Percentiles rank a stretch among this genome's conserved stretches.
Evolutionary conservation across 2,113 vertebrate species (phyloP).

Genomic region (Dermatemys mawii): DNA sequence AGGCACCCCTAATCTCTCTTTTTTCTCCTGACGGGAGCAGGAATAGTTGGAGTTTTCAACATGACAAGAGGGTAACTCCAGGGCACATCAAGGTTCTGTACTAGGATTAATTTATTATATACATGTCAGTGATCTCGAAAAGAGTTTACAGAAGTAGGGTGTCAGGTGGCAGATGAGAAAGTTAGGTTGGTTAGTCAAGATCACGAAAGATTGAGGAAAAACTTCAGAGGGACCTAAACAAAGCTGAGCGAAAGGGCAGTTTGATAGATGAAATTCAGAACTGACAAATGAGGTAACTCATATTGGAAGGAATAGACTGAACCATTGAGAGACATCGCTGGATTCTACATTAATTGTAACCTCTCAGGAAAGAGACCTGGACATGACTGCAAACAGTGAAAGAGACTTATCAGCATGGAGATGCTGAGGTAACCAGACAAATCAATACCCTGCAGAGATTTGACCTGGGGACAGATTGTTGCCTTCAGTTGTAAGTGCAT

Average conservation of each 20-base stretch:
- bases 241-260: background rate
- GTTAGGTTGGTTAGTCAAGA: background rate
- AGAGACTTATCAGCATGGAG: background rate
- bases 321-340: background rate
- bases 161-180: background rate
- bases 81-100: background rate
- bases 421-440: rapidly evolving
- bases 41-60: background rate
- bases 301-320: background rate
- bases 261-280: background rate
- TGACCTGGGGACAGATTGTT: background rate
- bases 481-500: background rate
- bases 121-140: background rate
- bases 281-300: background rate
- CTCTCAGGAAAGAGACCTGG: background rate
- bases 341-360: background rate
- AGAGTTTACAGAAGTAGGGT: background rate
- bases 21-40: no score
- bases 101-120: background rate
- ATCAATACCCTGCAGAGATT: background rate
- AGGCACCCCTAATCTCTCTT: no score
- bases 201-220: background rate
- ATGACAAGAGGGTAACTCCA: background rate
- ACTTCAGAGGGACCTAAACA: background rate
- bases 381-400: background rate